Evolutionary conservation across 2,113 vertebrate species (phyloP), one percentile per base, ranked within the genome.

Genomic region (Hydropotes inermis): DNA sequence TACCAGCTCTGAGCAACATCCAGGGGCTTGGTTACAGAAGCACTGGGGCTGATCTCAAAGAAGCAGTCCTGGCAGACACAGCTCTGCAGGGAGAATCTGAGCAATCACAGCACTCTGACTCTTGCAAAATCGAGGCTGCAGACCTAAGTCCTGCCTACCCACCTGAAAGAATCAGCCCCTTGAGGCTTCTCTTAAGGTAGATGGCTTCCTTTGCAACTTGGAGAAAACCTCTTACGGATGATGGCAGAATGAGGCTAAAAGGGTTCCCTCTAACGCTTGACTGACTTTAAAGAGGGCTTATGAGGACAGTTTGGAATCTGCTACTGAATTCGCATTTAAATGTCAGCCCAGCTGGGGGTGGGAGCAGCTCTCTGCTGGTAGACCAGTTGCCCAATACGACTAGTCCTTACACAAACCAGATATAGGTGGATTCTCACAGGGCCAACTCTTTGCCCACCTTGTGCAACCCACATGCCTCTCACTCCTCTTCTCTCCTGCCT

Each of bases 351-450:
- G 9, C 19, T 83, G 39, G 10, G 27, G 47, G 50, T 5, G 45
- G 74, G 16, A 33, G 15, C 17, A 4, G 60, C 11, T 21, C 23
- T 92, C 52, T 16, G 74, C 61, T 39, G 14, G 17, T 11, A 21
- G 83, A 39, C 7, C 16, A 47, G 64, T 36, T 11, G n/a, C 17
- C 25, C 39, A 2, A 13, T 12, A 19, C 14, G 33, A 76, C 10
- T 5, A 36, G 50, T 21, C 27, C 3, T 1, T 19, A 2, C 11
- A 1, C 16, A 27, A 13, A 70, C 6, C 11, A 52, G 36, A 54
- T 7, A 16, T 4, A 1, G 52, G 14, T 0, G 0, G 33, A 8
- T 25, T 36, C 47, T 57, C 82, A 27, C 21, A 5, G 0, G 10
- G 9, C 8, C 21, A 6, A 5, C 45, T 7, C 15, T 43, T 6